Percentiles rank a stretch among this genome's conserved stretches.
Conservation (phyloP, 2,888 invertebrate genomes). For the Dioctria linearis region DNA sequence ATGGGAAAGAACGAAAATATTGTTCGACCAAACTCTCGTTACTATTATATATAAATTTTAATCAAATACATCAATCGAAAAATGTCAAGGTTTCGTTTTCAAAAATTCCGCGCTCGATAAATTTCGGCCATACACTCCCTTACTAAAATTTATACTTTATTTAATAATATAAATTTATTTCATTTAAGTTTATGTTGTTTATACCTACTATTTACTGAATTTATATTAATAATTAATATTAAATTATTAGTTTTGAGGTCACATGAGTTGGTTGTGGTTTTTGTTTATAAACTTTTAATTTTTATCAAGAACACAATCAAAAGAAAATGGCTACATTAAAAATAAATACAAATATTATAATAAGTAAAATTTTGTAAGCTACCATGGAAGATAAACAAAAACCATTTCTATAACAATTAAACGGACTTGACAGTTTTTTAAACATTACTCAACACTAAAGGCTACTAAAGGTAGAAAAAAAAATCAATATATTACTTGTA, state of each 20-base stretch:
- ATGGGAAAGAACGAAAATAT: constrained; percentile 1
- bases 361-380: constrained; percentile 11
- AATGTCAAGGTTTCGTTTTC: neutral
- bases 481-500: constrained; percentile 51
- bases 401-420: constrained; percentile 37
- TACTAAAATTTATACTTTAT: constrained; percentile 31
- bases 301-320: constrained; percentile 33
- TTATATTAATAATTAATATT: constrained; percentile 60
- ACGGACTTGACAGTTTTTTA: constrained; percentile 28
- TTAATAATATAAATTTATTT: constrained; percentile 51
- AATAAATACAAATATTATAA: neutral
- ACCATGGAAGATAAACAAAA: constrained; percentile 33
- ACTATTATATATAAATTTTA: neutral
- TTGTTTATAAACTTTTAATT: constrained; percentile 61
- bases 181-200: constrained; percentile 58
- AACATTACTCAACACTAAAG: constrained; percentile 49
- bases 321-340: constrained; percentile 3
- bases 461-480: constrained; percentile 14
- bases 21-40: neutral
- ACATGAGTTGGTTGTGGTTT: constrained; percentile 72
- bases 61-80: neutral
- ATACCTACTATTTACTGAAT: constrained; percentile 61
- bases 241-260: constrained; percentile 68
- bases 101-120: neutral
- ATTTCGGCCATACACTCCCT: constrained; percentile 6